A percentile compares a stretch with the other conserved stretches of the same genome.
phyloP scores from a whole-genome alignment of 2,888 invertebrate genomes.

The Terebella lapidaria region DNA sequence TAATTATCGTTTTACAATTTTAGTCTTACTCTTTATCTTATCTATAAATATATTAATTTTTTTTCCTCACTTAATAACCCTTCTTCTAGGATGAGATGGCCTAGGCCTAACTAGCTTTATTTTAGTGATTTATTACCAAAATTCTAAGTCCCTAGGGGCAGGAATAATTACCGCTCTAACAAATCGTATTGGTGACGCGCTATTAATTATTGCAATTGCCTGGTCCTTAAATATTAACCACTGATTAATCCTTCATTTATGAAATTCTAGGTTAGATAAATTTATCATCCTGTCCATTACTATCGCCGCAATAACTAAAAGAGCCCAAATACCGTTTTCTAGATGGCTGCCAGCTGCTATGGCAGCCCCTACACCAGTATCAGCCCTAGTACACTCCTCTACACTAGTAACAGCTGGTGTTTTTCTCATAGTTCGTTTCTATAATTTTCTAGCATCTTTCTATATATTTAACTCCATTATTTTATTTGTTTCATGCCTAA shows the following conservation, averaged over 20 bases:
- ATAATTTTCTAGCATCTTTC: slow-evolving; percentile 54
- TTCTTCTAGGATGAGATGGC: slow-evolving; percentile 71
- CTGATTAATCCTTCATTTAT: slow-evolving; percentile 55
- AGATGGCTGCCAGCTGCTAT: slow-evolving; percentile 72
- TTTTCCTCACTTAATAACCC: slow-evolving; percentile 66
- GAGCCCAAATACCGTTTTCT: slow-evolving; percentile 77
- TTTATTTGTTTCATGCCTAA: slow-evolving; percentile 56
- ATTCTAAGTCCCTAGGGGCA: slow-evolving; percentile 65
- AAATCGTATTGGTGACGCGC: slow-evolving; percentile 71
- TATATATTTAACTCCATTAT: slow-evolving; percentile 56
- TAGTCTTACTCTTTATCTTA: slow-evolving; percentile 65
- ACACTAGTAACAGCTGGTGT: slow-evolving; percentile 74
- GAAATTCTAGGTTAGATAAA: slow-evolving; percentile 36
- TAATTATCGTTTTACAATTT: slow-evolving; percentile 64
- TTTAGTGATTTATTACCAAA: slow-evolving; percentile 70
- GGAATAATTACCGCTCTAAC: slow-evolving; percentile 69
- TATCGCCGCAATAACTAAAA: slow-evolving; percentile 67
- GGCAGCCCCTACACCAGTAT: slow-evolving; percentile 72
- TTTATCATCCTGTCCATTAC: slow-evolving; percentile 54
- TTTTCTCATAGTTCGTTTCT: slow-evolving; percentile 70
- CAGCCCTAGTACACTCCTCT: slow-evolving; percentile 73
- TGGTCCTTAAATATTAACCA: slow-evolving; percentile 30
- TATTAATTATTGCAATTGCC: slow-evolving; percentile 61
- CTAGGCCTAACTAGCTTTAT: slow-evolving; percentile 69
- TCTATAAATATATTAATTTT: slow-evolving; percentile 68